A percentile compares a stretch with the other conserved stretches of the same genome.
Conservation (phyloP, 2,113 vertebrate genomes). For the Lepus europaeus region DNA sequence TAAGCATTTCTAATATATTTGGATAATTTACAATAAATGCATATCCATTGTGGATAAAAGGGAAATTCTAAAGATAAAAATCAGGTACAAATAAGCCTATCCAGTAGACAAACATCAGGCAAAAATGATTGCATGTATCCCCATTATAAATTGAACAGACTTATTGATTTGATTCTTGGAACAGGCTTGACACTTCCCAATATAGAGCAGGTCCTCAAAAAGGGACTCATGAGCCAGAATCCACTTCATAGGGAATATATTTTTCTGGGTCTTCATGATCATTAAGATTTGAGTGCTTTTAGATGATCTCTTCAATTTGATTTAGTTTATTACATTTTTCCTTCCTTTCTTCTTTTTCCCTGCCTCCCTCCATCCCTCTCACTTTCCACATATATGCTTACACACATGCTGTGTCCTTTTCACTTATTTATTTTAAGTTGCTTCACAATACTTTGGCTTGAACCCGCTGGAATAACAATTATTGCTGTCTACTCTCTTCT, state of each 20-base stretch:
- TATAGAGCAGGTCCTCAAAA: neutral
- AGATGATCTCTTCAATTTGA: neutral
- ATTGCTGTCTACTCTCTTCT: neutral
- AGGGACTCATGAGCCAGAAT: neutral
- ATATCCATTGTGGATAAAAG: neutral
- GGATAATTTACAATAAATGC: neutral
- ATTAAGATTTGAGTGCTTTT: neutral
- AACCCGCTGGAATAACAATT: neutral
- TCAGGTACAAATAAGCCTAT: neutral
- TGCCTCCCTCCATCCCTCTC: neutral
- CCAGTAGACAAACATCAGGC: neutral
- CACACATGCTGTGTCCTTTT: neutral
- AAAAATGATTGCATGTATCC: neutral
- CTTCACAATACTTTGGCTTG: neutral
- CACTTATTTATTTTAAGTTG: neutral
- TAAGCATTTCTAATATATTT: neutral
- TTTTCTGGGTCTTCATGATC: neutral
- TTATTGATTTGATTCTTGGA: neutral
- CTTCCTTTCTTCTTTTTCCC: neutral
- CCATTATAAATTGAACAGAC: neutral
- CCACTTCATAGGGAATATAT: neutral
- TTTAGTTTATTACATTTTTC: neutral
- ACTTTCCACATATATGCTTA: neutral
- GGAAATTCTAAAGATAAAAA: constrained; percentile 49
- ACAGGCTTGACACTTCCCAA: neutral